Percentiles rank a stretch among this genome's conserved stretches.
Evolutionary conservation across 2,888 invertebrate genomes (phyloP).

Genomic region (Orthosia gothica): DNA sequence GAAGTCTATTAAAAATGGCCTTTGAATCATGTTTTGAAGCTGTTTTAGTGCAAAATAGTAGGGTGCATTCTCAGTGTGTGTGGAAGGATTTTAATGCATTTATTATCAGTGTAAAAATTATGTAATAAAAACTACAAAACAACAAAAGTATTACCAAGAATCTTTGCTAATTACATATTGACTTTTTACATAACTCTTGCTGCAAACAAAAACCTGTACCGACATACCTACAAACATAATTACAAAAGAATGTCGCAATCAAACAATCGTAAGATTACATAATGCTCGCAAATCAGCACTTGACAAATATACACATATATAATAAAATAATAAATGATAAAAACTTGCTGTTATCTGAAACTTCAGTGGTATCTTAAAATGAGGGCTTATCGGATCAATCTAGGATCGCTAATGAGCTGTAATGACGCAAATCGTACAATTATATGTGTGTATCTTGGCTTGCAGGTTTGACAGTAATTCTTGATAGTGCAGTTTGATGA

Average conservation of each 20-base stretch:
- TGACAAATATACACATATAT: constrained; percentile 18
- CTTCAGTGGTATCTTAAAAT: constrained; percentile 68
- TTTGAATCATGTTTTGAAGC: too few species aligned
- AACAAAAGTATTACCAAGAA: constrained; percentile 3
- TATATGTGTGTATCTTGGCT: constrained; percentile 58
- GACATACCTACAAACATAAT: background rate
- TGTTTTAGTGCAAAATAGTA: background rate
- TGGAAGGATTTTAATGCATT: background rate
- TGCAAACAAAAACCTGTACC: constrained; percentile 8
- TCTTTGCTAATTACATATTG: background rate
- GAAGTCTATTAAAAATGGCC: too few species aligned
- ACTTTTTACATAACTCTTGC: constrained; percentile 18
- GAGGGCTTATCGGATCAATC: constrained; percentile 65
- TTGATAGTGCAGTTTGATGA: background rate
- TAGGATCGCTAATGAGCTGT: constrained; percentile 43
- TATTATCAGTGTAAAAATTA: constrained; percentile 1
- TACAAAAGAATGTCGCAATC: constrained; percentile 20
- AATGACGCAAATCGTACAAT: constrained; percentile 70
- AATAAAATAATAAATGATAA: constrained; percentile 69
- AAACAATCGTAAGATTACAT: constrained; percentile 29
- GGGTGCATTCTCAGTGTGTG: background rate
- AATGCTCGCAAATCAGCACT: constrained; percentile 40
- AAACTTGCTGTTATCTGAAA: constrained; percentile 71
- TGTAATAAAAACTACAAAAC: background rate
- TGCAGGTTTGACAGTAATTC: constrained; percentile 25